Base-by-base conservation (phyloP, 2,113 vertebrate genomes). In the Clupea harengus region DNA sequence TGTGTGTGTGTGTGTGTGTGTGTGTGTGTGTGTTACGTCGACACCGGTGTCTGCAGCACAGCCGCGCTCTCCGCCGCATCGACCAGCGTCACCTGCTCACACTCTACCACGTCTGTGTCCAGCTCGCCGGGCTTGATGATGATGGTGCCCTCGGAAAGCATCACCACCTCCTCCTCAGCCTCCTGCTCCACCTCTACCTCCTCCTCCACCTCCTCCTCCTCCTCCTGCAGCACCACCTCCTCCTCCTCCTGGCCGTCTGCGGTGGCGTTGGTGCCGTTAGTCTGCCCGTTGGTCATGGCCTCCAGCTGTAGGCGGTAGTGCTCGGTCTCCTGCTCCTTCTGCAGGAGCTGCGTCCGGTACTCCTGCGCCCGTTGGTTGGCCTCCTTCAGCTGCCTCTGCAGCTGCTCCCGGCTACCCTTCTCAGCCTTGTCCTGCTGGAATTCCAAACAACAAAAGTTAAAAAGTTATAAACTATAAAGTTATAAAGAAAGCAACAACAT, bases 261-360 rank as follows among this genome's bases (percentile, higher is more conserved):
- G 11, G 10, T 11, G 0, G 92, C 50, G 0, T 85, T 28, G 17
- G 83, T 86, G 15, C 85, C 91, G 3, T 90, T 92, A 89, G 91
- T 91, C 88, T 96, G 96, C 3, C 90, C 94, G 6, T 92, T 90
- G 6, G 90, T 90, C 93, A 98, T 95, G 87, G 96, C 96, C 88
- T 96, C 97, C 88, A 98, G 93, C 82, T 90, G 93, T 67, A 96
- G 93, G 15, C 96, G 95, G 88, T 96, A 97, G 84, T 92, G 92
- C 88, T 98, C 96, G 0, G 97, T 97, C 85, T 98, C 97, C 85
- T 94, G 96, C 90, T 98, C 97, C 54, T 97, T 97, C 87, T 91
- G 87, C 28, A 95, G 44, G 39, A 99, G 95, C 94, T 96, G 97
- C 90, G 96, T 94, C 0, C 95, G 93, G 85, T 96, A 98, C 50